phyloP scores from a whole-genome alignment of 2,797 vertebrate genomes.

The Gephyroberyx darwinii region DNA sequence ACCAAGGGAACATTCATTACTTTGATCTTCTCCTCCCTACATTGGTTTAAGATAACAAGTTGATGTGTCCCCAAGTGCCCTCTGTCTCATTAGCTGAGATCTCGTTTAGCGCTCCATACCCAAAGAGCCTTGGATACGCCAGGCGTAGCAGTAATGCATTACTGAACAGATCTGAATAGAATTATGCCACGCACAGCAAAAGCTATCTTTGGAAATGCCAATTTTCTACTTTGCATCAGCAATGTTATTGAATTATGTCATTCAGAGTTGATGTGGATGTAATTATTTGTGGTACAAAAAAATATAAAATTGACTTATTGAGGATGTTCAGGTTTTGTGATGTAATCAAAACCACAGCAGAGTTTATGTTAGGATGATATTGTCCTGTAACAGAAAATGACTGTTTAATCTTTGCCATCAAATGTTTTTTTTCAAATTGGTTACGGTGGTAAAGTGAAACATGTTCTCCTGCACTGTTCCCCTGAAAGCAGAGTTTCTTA shows the following conservation, averaged over 20 bases:
- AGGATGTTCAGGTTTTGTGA: too few relatives aligned
- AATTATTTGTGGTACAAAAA: neutral
- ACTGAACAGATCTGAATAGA: conserved; percentile 50
- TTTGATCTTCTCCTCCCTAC: conserved; percentile 52
- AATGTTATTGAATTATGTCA: conserved; percentile 18
- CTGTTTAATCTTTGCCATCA: too few relatives aligned
- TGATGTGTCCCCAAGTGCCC: conserved; percentile 55
- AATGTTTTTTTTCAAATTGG: too few relatives aligned
- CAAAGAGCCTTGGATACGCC: conserved; percentile 28
- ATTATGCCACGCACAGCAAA: conserved; percentile 37
- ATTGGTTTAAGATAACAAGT: conserved; percentile 45
- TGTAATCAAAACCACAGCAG: neutral
- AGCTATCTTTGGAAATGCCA: conserved; percentile 36
- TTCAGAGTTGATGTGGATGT: neutral
- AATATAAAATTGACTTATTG: too few relatives aligned
- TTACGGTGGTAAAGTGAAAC: too few relatives aligned
- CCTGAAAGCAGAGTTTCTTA: too few relatives aligned
- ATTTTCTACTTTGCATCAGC: conserved; percentile 38
- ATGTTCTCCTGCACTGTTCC: too few relatives aligned
- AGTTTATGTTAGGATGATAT: neutral
- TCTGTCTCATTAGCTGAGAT: conserved; percentile 53
- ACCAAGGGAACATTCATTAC: conserved; percentile 50
- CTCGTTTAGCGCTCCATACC: conserved; percentile 40
- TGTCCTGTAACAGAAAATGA: too few relatives aligned
- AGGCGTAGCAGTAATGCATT: conserved; percentile 21